phyloP scores from a whole-genome alignment of 2,113 vertebrate genomes.

The Phaethon lepturus region DNA sequence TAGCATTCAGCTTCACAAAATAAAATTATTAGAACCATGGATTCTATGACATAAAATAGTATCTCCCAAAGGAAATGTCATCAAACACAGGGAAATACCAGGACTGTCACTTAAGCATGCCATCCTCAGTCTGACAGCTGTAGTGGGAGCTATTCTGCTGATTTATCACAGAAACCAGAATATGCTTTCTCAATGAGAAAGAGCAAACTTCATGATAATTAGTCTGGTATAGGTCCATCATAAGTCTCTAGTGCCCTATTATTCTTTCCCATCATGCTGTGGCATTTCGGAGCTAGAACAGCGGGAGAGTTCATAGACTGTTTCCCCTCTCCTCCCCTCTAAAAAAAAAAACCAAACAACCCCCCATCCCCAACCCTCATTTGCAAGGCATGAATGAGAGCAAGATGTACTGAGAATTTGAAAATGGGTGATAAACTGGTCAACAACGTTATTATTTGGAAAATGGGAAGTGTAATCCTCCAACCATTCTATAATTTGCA shows the following conservation, averaged over 20 bases:
- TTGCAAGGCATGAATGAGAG: not conserved
- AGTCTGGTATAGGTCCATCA: rapidly evolving
- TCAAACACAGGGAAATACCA: not conserved
- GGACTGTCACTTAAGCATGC: not conserved
- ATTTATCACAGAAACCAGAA: not conserved
- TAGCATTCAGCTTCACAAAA: not conserved
- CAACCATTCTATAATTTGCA: not conserved
- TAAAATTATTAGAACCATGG: not conserved
- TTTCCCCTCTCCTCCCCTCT: rapidly evolving
- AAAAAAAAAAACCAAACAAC: not conserved
- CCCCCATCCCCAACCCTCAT: rapidly evolving
- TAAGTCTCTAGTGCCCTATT: not conserved
- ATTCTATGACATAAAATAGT: not conserved
- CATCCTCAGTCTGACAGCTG: not conserved
- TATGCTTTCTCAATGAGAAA: not conserved
- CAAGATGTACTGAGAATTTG: not conserved
- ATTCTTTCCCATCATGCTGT: not conserved
- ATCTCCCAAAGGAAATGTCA: not conserved
- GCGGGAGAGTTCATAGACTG: not conserved
- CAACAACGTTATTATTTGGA: not conserved
- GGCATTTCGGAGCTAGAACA: not conserved
- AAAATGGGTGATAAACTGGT: not conserved
- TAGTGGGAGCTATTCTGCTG: not conserved
- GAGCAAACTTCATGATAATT: not conserved
- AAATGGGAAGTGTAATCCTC: not conserved